Base-by-base conservation (phyloP, 1,140 invertebrate species). In the Drosophila kepulauana region DNA sequence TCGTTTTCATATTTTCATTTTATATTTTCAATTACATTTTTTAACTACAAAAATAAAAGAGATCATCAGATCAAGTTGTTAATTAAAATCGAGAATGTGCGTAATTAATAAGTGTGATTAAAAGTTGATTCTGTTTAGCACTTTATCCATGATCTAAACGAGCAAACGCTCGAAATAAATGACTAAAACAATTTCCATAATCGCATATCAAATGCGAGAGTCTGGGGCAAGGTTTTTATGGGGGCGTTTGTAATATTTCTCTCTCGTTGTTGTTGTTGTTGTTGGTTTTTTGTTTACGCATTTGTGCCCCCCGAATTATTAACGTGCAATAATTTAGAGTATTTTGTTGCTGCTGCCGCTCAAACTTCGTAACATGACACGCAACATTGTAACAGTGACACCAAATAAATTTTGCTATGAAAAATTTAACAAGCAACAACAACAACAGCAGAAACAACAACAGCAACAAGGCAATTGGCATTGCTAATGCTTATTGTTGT, bases 351-450 rank as follows among this genome's bases (percentile, higher is more conserved):
- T 58, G 38, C 20, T 49, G 63, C 28, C 38, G 49, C 25, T 45
- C 43, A 63, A 25, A 74, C 64, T 77, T 35, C 48, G 43, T 49
- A 67, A 78, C 66, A 78, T 79, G 76, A 82, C 71, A 77, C 52
- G 70, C 76, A 87, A 82, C 82, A 86, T 79, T 81, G 79, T 79
- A 74, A 62, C 69, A 88, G 70, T 89, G 70, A 87, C 80, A 81
- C 78, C 56, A 88, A 87, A 87, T 84, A 74, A 51, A 75, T 79
- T 81, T 84, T 59, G 67, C 72, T 59, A 72, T 68, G 51, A 71
- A 75, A 25, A 74, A 52, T 74, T 78, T 38, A 66, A 56, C 66
- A 75, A 70, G 56, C 71, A 56, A 48, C 58, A 68, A 30, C 59
- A 63, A 58, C 59, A 52, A 48, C 48, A 49, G 5, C 71, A 70